Base-by-base conservation (phyloP, 2,113 vertebrate genomes). In the Ptychochromis oligacanthus region DNA sequence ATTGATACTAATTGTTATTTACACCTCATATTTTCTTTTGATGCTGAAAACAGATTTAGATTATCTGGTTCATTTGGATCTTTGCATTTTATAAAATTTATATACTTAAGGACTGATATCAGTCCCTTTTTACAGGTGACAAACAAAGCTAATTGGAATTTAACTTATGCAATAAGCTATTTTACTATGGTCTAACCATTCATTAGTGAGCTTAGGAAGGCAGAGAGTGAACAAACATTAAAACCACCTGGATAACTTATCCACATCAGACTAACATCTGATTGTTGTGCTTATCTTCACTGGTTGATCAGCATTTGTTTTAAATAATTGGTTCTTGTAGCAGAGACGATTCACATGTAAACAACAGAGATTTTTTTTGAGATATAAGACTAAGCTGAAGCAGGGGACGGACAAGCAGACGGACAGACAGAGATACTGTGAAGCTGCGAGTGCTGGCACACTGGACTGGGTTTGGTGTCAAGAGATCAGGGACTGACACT, bases 401-500 rank as follows among this genome's bases (percentile, higher is more conserved):
- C 81, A 86, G 65, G 57, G 43, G 84, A 89, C 28, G 31, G 88
- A 89, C 60, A 67, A 60, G 54, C 78, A 67, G 85, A 89, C 62
- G 15, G 84, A 88, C 84, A 72, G 85, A 80, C 77, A 77, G 84
- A 79, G 81, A 84, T 79, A 72, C 87, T 85, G 89, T 89, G 89
- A 91, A 83, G 86, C 93, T 88, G 88, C 81, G 36, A 87, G 81
- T 28, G 58, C 86, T 93, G 91, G 91, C 92, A 92, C 87, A 83
- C 81, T 76, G 86, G 65, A 77, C 85, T 79, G 77, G 87, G 79
- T 82, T 87, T 61, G 82, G 87, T 93, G 93, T 94, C 93, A 92
- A 94, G 83, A 89, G 91, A 93, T 94, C 92, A 92, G 89, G 80
- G 87, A 62, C 78, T 61, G 90, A 95, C 93, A 95, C 92, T 94